Conservation (phyloP, 2,113 vertebrate species). For the Procavia capensis region DNA sequence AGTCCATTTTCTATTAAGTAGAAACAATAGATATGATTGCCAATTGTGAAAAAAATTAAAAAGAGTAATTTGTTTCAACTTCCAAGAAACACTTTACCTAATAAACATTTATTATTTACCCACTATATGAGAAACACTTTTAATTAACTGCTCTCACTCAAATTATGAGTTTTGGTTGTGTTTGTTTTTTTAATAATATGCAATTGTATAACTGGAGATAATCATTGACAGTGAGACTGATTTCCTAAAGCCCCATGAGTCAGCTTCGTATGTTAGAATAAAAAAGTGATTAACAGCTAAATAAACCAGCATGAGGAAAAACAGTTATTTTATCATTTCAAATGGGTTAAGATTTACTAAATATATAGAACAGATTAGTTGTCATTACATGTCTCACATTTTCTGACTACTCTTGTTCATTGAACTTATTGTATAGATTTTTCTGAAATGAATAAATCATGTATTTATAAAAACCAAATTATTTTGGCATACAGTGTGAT, state of each 20-base stretch:
- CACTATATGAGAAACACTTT: background rate
- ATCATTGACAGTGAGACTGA: slow-evolving; percentile 21
- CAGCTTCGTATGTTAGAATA: background rate
- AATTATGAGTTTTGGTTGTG: slow-evolving; percentile 34
- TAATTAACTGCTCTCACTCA: background rate
- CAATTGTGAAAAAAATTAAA: background rate
- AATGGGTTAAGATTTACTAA: background rate
- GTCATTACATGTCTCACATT: slow-evolving; percentile 13
- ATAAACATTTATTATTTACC: background rate
- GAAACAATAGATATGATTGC: slow-evolving; percentile 29
- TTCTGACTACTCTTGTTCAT: slow-evolving; percentile 30
- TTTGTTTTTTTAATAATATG: slow-evolving; percentile 3
- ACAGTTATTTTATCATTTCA: slow-evolving; percentile 37
- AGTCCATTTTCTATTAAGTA: background rate
- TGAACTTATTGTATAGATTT: slow-evolving; percentile 1
- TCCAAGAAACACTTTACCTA: background rate
- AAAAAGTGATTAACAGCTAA: slow-evolving; percentile 12
- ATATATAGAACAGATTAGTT: background rate
- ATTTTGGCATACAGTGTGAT: background rate
- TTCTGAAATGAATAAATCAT: slow-evolving; percentile 33
- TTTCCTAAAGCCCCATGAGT: background rate
- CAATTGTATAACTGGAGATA: background rate
- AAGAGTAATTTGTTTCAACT: background rate
- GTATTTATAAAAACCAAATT: background rate
- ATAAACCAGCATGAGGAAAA: background rate